phyloP scores from a whole-genome alignment of 2,797 vertebrate species.

The Chloroceryle amazona region DNA sequence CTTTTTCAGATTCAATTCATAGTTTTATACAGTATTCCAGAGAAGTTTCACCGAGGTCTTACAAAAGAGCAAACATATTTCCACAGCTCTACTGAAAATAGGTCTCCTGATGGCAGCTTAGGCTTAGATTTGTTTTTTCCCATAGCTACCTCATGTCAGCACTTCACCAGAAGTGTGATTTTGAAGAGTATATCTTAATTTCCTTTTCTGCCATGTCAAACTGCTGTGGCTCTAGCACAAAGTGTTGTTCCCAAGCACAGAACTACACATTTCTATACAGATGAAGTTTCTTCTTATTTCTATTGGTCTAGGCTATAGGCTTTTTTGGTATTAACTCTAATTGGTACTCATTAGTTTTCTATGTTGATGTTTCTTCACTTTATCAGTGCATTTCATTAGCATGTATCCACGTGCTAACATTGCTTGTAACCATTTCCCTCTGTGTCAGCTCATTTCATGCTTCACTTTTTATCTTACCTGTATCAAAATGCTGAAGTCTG shows the following conservation, averaged over 20 bases:
- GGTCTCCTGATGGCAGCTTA: background rate
- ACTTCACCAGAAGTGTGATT: background rate
- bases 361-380: background rate
- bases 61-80: background rate
- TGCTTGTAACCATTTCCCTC: background rate
- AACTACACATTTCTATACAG: background rate
- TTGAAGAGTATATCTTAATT: background rate
- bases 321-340: background rate
- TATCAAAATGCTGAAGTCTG: background rate
- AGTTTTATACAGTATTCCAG: background rate
- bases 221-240: background rate
- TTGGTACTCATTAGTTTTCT: background rate
- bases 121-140: constrained; percentile 9
- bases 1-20: background rate
- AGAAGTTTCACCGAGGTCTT: background rate
- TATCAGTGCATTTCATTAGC: background rate
- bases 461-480: background rate
- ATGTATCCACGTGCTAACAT: background rate
- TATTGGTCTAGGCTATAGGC: background rate
- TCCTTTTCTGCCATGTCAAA: background rate
- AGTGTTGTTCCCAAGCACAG: background rate
- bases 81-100: background rate
- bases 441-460: background rate
- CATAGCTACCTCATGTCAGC: background rate
- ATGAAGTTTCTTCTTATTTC: background rate